Base-by-base conservation (phyloP, 2,113 vertebrate species). In the Eidolon helvum region DNA sequence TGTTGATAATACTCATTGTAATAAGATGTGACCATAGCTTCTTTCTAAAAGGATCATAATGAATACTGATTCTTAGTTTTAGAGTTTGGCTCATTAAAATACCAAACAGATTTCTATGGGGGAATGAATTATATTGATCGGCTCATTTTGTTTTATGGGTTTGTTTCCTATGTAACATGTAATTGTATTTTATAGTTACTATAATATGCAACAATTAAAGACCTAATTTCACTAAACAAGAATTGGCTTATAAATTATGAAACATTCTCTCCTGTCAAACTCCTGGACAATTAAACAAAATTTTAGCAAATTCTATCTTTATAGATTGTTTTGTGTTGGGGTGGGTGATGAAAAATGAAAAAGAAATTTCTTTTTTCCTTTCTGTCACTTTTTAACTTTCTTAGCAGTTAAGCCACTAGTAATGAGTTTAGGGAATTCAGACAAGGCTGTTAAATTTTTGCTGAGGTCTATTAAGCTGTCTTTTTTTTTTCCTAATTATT, bases 221-320 rank as follows among this genome's bases (percentile, higher is more conserved):
- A 96, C 48, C 78, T 96, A 94, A 97, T 98, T 97, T 97, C 87
- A 87, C 95, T 85, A 96, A 94, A 95, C 24, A 97, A 94, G 83
- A 97, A 97, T 86, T 95, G 95, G 87, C 87, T 98, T 94, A 96
- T 97, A 98, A 98, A 97, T 98, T 94, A 97, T 97, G 89, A 94
- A 97, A 59, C 93, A 87, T 72, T 97, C 86, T 97, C 48, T 95
- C 78, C 38, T 89, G 87, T 96, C 89, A 96, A 93, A 94, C 80
- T 96, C 79, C 65, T 65, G 43, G 79, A 80, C 96, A 97, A 98
- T 97, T 95, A 97, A 95, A 91, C 84, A 87, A 87, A 96, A 90
- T 87, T 86, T 96, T 95, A 92, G 66, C 53, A 75, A 97, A 80
- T 59, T 48, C 80, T 95, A 33, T 95, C 89, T 97, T 90, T 84